Percentiles rank a stretch among this genome's conserved stretches.
These are phyloP conservation scores for Pseudonaja textilis DNA, from an alignment of 2,113 vertebrate species.

Conservation along the genomic window DNA sequence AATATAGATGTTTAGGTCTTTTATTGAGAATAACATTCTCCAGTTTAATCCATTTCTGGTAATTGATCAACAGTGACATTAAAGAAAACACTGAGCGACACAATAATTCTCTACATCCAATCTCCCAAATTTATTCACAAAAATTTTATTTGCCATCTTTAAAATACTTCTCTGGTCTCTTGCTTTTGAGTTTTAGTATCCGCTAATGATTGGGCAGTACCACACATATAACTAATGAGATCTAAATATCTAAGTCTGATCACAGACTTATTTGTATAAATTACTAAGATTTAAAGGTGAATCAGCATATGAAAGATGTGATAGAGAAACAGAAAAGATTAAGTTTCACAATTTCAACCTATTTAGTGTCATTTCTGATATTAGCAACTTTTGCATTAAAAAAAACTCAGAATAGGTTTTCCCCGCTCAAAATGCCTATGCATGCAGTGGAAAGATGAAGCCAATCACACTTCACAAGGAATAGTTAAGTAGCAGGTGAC, in stretches of 20 bases:
- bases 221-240: not conserved
- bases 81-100: not conserved
- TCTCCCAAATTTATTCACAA: not conserved
- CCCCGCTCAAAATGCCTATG: not conserved
- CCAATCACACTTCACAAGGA: not conserved
- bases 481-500: not conserved
- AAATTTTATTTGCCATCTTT: fast-evolving
- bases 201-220: not conserved
- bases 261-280: not conserved
- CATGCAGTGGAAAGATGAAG: not conserved
- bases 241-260: not conserved
- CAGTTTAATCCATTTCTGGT: not conserved
- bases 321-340: not conserved
- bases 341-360: not conserved
- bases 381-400: not conserved
- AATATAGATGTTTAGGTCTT: not conserved
- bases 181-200: not conserved
- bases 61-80: not conserved
- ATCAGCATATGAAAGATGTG: not conserved
- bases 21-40: not conserved
- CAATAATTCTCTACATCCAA: not conserved
- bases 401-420: not conserved
- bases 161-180: not conserved
- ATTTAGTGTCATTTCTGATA: slow-evolving; percentile 14
- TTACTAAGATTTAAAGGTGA: not conserved